phyloP scores from a whole-genome alignment of 1,140 invertebrate species.

The Bombyx mandarina region DNA sequence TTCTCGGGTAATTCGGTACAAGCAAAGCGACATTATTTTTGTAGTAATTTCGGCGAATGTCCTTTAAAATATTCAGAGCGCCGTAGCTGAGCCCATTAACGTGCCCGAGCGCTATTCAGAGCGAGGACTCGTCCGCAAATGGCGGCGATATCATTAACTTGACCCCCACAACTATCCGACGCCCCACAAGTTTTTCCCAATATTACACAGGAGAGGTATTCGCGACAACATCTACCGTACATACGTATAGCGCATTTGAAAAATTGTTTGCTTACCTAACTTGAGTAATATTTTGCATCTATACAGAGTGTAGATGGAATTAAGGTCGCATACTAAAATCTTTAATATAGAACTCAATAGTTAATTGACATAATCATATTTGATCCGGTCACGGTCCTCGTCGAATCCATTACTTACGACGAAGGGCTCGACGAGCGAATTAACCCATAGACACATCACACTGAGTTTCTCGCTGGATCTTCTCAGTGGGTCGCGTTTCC shows the following conservation, averaged over 20 bases:
- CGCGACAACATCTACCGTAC: constrained; percentile 17
- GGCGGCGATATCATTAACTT: constrained; percentile 68
- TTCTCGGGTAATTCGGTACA: constrained; percentile 66
- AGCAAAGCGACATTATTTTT: constrained; percentile 69
- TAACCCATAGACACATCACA: too few species aligned
- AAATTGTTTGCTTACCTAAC: constrained; percentile 22
- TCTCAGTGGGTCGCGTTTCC: too few species aligned
- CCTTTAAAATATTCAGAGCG: constrained; percentile 69
- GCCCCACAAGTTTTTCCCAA: constrained; percentile 61
- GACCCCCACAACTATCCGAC: constrained; percentile 63
- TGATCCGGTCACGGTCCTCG: too few species aligned
- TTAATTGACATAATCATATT: too few species aligned
- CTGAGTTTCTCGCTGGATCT: too few species aligned
- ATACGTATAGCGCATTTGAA: constrained; percentile 13
- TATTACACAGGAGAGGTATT: constrained; percentile 59
- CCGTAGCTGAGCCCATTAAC: constrained; percentile 64
- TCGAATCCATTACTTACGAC: too few species aligned
- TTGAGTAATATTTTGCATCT: too few species aligned
- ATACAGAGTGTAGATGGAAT: too few species aligned
- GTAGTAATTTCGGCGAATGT: constrained; percentile 69
- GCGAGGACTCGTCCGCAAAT: constrained; percentile 59
- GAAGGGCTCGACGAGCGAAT: too few species aligned
- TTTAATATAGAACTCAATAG: too few species aligned
- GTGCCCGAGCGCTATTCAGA: constrained; percentile 62
- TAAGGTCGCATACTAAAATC: too few species aligned